Percentiles rank a stretch among this genome's conserved stretches.
These are phyloP conservation scores for Syrrhaptes paradoxus DNA, from an alignment of 2,113 vertebrate species.

Conservation along the genomic window DNA sequence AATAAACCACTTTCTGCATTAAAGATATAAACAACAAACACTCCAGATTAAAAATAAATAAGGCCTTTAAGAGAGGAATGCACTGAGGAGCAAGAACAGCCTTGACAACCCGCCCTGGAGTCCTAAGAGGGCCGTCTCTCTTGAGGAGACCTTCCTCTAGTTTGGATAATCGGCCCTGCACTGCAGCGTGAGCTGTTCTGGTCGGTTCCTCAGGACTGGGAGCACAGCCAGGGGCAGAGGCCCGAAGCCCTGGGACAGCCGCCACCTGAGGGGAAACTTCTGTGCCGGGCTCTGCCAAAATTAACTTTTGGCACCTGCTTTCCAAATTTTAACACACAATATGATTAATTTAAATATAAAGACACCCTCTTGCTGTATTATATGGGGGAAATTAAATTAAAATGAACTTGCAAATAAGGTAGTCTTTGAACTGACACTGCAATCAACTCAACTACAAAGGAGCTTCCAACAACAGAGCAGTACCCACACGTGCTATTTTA, in stretches of 20 bases:
- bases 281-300: accelerated
- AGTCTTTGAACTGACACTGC: accelerated
- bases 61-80: not conserved
- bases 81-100: accelerated
- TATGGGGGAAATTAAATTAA: not conserved
- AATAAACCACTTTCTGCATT: not conserved
- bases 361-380: too few relatives aligned
- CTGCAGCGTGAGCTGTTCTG: too few relatives aligned
- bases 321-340: accelerated
- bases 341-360: not conserved
- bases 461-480: not conserved
- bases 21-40: not conserved
- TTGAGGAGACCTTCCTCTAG: accelerated
- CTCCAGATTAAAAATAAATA: not conserved
- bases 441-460: not conserved
- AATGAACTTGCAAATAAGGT: not conserved
- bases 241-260: accelerated
- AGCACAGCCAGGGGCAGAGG: accelerated
- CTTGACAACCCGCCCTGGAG: not conserved
- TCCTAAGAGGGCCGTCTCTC: accelerated
- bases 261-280: not conserved
- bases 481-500: accelerated
- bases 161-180: accelerated
- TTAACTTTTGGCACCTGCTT: accelerated
- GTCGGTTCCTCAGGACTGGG: accelerated